Conservation (phyloP, 2,797 vertebrate species). For the Zenarchopterus dispar region DNA sequence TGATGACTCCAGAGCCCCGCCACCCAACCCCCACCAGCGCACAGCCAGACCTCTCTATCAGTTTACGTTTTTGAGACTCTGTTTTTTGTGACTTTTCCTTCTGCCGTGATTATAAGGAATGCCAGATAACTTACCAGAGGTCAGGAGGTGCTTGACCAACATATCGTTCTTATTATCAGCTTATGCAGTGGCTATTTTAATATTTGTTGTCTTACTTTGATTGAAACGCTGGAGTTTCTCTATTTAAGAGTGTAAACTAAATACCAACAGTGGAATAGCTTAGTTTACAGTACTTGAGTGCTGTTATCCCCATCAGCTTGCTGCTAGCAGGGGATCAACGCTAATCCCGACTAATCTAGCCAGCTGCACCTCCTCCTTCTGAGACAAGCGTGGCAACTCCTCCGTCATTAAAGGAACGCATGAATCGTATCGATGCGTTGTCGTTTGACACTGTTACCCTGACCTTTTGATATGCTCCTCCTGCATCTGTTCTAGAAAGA, state of each 20-base stretch:
- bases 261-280: conserved; percentile 36
- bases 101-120: no score
- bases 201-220: neutral
- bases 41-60: no score
- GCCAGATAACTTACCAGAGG: no score
- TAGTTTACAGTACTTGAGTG: conserved; percentile 44
- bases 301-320: conserved; percentile 60
- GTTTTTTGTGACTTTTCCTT: no score
- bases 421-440: neutral
- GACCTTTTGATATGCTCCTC: neutral
- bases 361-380: conserved; percentile 60
- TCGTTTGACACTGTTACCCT: neutral
- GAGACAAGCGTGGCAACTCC: conserved; percentile 21
- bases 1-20: no score
- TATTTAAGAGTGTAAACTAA: conserved; percentile 39
- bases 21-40: no score
- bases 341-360: conserved; percentile 73
- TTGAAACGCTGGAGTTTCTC: neutral
- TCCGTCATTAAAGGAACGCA: neutral
- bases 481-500: no score
- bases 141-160: no score
- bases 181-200: neutral
- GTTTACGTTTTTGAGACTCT: no score
- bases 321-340: conserved; percentile 61
- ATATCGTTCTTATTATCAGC: no score